These are phyloP conservation scores for Syngnathus scovelli DNA, from an alignment of 2,113 vertebrate species.

Conservation along the genomic window DNA sequence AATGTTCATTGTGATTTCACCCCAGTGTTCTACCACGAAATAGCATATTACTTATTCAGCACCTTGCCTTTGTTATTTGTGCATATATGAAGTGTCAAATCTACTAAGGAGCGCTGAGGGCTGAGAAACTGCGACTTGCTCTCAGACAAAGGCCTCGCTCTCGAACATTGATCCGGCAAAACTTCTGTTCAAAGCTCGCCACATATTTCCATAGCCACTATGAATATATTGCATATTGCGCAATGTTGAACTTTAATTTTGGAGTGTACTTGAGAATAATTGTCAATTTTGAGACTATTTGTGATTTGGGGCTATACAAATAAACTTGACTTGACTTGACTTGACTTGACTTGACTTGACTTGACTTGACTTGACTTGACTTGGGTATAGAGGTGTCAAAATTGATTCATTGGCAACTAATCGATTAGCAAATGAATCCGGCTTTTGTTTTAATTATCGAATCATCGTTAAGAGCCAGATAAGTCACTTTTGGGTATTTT, in stretches of 20 bases:
- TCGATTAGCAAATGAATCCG: too few species aligned
- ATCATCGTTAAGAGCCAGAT: too few species aligned
- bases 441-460: too few species aligned
- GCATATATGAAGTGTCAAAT: slow-evolving; percentile 69
- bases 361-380: too few species aligned
- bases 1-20: slow-evolving; percentile 66
- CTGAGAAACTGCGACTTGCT: slow-evolving; percentile 53
- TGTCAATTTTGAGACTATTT: too few species aligned
- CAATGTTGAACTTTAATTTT: neutral
- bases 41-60: slow-evolving; percentile 73
- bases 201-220: slow-evolving; percentile 49
- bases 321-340: too few species aligned
- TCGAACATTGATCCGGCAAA: slow-evolving; percentile 65
- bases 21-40: slow-evolving; percentile 67
- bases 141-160: slow-evolving; percentile 54
- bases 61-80: slow-evolving; percentile 65
- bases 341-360: too few species aligned
- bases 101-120: slow-evolving; percentile 49
- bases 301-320: too few species aligned
- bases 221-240: slow-evolving; percentile 52
- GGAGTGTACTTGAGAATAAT: slow-evolving; percentile 9
- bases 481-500: too few species aligned
- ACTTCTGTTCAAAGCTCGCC: slow-evolving; percentile 55
- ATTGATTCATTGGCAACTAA: neutral
- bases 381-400: neutral